phyloP scores from a whole-genome alignment of 2,113 vertebrate genomes.

The Gymnorhina tibicen region DNA sequence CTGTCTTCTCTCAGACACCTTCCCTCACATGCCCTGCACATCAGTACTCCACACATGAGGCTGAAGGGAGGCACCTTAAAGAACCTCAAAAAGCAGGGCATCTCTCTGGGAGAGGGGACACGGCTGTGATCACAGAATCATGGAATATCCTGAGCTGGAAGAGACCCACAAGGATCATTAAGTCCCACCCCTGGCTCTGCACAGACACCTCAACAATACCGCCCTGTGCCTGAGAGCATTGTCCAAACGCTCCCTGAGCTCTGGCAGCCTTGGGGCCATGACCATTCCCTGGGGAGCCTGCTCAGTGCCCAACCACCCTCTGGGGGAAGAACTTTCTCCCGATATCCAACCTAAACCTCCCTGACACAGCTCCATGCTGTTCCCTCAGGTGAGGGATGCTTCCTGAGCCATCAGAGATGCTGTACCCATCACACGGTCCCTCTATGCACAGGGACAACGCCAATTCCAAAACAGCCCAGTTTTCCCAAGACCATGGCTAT shows the following conservation, averaged over 20 bases:
- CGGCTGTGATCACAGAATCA: background rate
- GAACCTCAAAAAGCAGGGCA: background rate
- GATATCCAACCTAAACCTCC: background rate
- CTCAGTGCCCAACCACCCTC: background rate
- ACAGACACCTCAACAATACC: background rate
- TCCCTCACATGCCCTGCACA: background rate
- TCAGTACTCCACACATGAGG: background rate
- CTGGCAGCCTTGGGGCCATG: background rate
- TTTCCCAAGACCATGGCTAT: background rate
- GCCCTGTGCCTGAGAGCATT: background rate
- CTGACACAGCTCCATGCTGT: background rate
- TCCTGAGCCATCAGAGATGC: background rate
- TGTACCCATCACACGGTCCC: background rate
- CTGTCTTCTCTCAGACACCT: background rate
- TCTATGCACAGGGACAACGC: background rate
- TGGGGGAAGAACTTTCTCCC: background rate
- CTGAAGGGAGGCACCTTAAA: background rate
- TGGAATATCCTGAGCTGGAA: background rate
- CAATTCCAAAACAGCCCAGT: fast-evolving
- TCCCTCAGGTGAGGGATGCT: background rate
- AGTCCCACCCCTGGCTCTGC: background rate
- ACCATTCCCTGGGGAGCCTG: background rate
- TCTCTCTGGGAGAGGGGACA: background rate
- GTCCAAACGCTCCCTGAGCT: background rate
- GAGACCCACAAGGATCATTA: background rate